Conservation (phyloP, 1,140 invertebrate genomes). For the Nilaparvata lugens region DNA sequence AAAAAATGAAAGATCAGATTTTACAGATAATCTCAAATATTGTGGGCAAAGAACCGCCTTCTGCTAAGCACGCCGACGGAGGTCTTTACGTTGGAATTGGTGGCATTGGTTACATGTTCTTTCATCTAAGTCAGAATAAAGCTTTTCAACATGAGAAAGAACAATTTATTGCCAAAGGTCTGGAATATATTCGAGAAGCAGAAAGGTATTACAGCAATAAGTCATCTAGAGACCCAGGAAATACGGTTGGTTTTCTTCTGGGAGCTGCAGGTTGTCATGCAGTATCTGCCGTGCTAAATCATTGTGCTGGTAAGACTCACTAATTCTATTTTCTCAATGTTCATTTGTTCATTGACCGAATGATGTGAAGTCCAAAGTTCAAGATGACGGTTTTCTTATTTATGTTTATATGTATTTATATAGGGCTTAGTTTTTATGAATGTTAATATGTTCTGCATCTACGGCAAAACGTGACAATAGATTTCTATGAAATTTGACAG, state of each 20-base stretch:
- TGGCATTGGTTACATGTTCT: constrained; percentile 46
- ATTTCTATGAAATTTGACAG: no score
- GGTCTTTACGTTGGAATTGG: constrained; percentile 45
- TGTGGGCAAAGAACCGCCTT: constrained; percentile 8
- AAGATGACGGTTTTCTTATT: no score
- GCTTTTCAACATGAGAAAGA: constrained; percentile 34
- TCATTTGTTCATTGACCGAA: no score
- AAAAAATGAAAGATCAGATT: neutral
- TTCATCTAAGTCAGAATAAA: constrained; percentile 40
- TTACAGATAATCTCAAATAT: constrained; percentile 1
- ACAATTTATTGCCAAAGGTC: constrained; percentile 35
- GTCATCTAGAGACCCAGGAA: neutral
- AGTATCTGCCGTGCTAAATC: constrained; percentile 13
- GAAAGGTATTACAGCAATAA: neutral
- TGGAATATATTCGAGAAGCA: constrained; percentile 40
- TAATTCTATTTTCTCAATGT: no score
- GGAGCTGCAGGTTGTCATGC: constrained; percentile 19
- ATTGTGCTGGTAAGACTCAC: neutral
- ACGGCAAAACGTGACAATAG: no score
- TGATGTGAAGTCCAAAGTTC: no score
- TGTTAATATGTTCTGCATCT: no score
- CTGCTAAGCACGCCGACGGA: constrained; percentile 33
- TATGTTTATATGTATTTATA: no score
- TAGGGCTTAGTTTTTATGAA: no score
- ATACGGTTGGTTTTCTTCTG: constrained; percentile 12